phyloP scores from a whole-genome alignment of 2,888 invertebrate species.

The Glyphotaelius pellucidus region DNA sequence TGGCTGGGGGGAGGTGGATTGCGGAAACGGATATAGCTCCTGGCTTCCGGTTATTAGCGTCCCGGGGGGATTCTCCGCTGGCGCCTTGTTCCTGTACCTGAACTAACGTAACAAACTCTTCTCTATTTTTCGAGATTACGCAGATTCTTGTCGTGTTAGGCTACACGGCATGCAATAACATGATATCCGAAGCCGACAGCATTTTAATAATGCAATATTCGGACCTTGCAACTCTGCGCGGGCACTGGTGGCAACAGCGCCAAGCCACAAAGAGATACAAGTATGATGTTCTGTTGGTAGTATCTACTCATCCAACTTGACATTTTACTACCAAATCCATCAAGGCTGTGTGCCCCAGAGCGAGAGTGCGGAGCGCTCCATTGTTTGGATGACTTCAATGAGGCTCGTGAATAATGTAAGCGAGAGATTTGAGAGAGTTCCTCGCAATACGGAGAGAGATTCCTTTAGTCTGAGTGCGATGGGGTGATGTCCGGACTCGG shows the following conservation, averaged over 20 bases:
- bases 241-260: not conserved
- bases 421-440: conserved; percentile 18
- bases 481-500: not conserved
- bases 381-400: conserved; percentile 40
- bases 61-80: not conserved
- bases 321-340: conserved; percentile 22
- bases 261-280: not conserved
- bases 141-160: not conserved
- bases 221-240: too few species aligned
- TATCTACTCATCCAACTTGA: conserved; percentile 9
- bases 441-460: not conserved
- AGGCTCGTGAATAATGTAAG: conserved; percentile 14
- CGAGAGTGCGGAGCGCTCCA: not conserved
- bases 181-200: not conserved
- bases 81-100: not conserved
- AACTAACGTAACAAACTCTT: not conserved
- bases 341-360: not conserved
- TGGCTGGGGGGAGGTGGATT: not conserved
- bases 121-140: not conserved
- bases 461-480: not conserved
- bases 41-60: conserved; percentile 11
- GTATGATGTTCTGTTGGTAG: not conserved
- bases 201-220: not conserved
- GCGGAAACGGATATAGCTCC: not conserved
- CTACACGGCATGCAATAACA: not conserved